Conservation (phyloP, 2,113 vertebrate species). For the Microtus pennsylvanicus region DNA sequence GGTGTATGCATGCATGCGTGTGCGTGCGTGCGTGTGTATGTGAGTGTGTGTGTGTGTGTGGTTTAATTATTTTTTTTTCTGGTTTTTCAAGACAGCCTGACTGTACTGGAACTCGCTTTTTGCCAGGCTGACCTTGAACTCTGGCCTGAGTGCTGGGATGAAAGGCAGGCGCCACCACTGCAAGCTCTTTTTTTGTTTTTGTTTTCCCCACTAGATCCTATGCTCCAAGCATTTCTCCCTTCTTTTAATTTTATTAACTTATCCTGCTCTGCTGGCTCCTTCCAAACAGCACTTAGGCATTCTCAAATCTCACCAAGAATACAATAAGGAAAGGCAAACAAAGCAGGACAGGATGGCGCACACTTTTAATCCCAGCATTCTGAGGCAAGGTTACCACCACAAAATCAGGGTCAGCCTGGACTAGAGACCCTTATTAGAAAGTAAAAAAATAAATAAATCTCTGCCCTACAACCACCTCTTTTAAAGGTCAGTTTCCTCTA, state of each 20-base stretch:
- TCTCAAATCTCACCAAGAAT: slow-evolving; percentile 8
- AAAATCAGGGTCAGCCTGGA: neutral
- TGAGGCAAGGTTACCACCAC: neutral
- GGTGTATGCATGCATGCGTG: neutral
- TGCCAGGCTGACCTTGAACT: too few relatives aligned
- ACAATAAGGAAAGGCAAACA: neutral
- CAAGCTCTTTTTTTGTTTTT: neutral
- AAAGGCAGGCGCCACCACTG: too few relatives aligned
- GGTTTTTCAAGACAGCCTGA: too few relatives aligned
- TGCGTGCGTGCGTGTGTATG: neutral
- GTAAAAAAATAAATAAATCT: neutral
- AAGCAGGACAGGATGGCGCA: too few relatives aligned
- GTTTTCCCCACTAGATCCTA: slow-evolving; percentile 29
- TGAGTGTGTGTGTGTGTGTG: neutral
- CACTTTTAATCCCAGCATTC: neutral
- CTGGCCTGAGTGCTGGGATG: too few relatives aligned
- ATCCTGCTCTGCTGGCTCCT: neutral
- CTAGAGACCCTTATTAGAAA: neutral
- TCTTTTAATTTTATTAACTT: slow-evolving; percentile 1
- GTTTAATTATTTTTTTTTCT: neutral
- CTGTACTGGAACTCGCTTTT: too few relatives aligned
- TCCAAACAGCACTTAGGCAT: slow-evolving; percentile 42
- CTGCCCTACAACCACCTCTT: neutral
- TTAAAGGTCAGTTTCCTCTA: slow-evolving; percentile 18
- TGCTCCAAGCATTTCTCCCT: neutral